Base-by-base conservation (phyloP, 1,140 invertebrate species). In the Drosophila subpulchrella region DNA sequence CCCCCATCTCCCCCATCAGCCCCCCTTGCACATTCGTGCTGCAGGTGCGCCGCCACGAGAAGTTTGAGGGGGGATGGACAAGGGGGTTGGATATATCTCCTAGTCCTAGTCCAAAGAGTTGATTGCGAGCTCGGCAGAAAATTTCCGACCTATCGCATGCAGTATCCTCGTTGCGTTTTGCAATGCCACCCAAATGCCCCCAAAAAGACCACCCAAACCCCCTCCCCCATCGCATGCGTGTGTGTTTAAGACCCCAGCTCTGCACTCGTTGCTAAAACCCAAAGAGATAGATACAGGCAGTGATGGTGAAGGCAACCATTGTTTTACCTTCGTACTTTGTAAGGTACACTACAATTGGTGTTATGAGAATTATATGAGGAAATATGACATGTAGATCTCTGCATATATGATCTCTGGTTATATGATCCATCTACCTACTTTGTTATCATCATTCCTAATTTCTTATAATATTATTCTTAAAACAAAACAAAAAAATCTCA, bases 91-190 rank as follows among this genome's bases (percentile, higher is more conserved):
- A 55, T 48, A 67, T 47, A 62, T 57, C 34, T 51, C 36, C 56
- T 65, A 34, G 65, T 51, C 24, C 53, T 61, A 39, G 67, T 70
- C 65, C 60, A 75, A 61, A 77, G 77, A 79, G 81, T 71, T 82
- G 78, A 86, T 86, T 81, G 83, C 79, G 75, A 88, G 63, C 75
- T 70, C 66, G 66, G 67, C 67, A 71, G 20, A 75, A 75, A 80
- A 88, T 83, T 88, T 88, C 84, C 84, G 80, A 88, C 84, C 84
- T 88, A 88, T 88, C 84, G 84, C 84, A 88, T 88, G 84, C 84
- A 88, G 76, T 88, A 88, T 89, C 72, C 72, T 72, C 78, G 83
- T 80, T 88, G 80, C 83, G 82, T 88, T 88, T 88, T 79, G 61
- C 65, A 72, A 32, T 72, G 41, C 67, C 55, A 39, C 53, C 36